Percentiles rank a stretch among this genome's conserved stretches.
Evolutionary conservation across 2,113 vertebrate genomes (phyloP).

Genomic region (Noturus placidus): DNA sequence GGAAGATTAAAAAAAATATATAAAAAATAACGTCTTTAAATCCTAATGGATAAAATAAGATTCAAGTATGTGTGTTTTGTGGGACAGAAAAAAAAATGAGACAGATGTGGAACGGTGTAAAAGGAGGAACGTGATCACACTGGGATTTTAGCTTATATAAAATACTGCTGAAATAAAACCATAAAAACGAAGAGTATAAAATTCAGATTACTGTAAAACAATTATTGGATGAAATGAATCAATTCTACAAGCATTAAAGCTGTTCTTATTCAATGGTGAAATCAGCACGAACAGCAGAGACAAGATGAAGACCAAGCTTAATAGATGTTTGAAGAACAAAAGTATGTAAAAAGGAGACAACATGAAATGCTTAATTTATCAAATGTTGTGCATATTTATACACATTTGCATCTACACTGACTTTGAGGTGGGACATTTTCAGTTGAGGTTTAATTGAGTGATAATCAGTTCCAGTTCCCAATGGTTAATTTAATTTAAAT

Average conservation of each 20-base stretch:
- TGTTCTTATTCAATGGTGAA: not conserved
- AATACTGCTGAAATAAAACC: constrained; percentile 12
- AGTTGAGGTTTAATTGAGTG: too few relatives aligned
- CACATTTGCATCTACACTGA: not conserved
- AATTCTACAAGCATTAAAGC: not conserved
- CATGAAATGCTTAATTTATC: not conserved
- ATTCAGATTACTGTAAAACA: not conserved
- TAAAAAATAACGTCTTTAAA: not conserved
- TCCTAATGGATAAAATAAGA: constrained; percentile 7
- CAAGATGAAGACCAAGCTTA: not conserved
- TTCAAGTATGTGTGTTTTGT: constrained; percentile 34
- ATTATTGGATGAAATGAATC: not conserved
- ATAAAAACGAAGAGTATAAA: not conserved
- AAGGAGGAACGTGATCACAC: not conserved
- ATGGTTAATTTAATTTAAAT: not conserved
- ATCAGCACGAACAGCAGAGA: constrained; percentile 5
- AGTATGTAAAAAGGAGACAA: not conserved
- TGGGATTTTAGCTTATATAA: constrained; percentile 31
- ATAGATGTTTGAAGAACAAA: too few relatives aligned
- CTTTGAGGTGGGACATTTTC: not conserved
- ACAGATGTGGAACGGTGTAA: not conserved
- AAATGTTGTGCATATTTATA: not conserved
- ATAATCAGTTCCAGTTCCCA: constrained; percentile 3
- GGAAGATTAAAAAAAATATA: constrained; percentile 24
- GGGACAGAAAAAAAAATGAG: not conserved